Base-by-base conservation (phyloP, 1,140 invertebrate species). In the Euglossa dilemma region DNA sequence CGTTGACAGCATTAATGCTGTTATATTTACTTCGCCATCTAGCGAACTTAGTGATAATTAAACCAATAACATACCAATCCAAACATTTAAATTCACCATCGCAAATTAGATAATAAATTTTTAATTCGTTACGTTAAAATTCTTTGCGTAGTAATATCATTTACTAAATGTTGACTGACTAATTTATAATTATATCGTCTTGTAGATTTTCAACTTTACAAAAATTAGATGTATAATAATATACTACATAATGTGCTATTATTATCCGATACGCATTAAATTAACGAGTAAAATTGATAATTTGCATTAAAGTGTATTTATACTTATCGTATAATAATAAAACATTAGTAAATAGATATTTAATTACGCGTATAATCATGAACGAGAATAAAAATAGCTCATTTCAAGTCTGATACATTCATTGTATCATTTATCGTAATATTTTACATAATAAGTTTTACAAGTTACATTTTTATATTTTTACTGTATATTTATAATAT, bases 1-100 rank as follows among this genome's bases (percentile, higher is more conserved):
- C 0, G 18, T 54, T 71, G 16, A 70, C 36, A 47, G n/a, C 61
- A 28, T n/a, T 56, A 36, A 83, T 12, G 61, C 54, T 63, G 28
- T 54, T 66, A 20, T 36, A 47, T 78, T 71, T 36, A 23, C 36
- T 54, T 78, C 80, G 81, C 81, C 75, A 69, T 71, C 56, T 78
- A 20, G 54, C 56, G 74, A 56, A 56, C 18, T 7, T 47, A 56
- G 1, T 36, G 18, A 73, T 52, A 67, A 82, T 73, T 63, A 80
- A 64, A 54, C 59, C 16, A 9, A 80, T 64, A 47, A 64, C 57
- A 6, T 20, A 45, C 0, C 43, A 66, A 52, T 64, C 43, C 16
- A 77, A 77, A 56, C 47, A 77, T 77, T 77, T 67, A 25, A 77
- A 67, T 54, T 6, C 14, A 18, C 36, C 20, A 25, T 23, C 20